Base-by-base conservation (phyloP, 2,888 invertebrate genomes). In the Arrhopalites spinosus region DNA sequence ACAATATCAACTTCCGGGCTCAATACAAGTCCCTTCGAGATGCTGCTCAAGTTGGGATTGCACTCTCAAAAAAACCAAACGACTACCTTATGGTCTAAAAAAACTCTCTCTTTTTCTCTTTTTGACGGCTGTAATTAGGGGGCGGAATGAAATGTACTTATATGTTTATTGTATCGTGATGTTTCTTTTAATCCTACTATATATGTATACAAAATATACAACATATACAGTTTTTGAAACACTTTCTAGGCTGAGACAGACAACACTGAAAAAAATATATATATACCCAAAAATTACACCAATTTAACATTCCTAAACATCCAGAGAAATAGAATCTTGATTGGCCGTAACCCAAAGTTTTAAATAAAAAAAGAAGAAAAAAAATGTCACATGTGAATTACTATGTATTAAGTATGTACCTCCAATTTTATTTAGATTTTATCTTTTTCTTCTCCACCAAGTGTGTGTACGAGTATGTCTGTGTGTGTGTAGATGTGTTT, bases 11-110 rank as follows among this genome's bases (percentile, higher is more conserved):
- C 20, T 70, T 75, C 29, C 20, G 75, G 17, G 75, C 75, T 47
- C 75, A 75, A 17, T 75, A 69, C 43, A 59, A 53, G 11, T 61
- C 75, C 13, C 2, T 75, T 1, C 23, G 75, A 20, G 63, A 63
- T 23, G 75, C 75, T 11, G 75, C 75, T 1, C 45, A 63, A 61
- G 70, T 75, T 36, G 75, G 75, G 13, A 23, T 75, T 17, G 11
- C 3, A 7, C 36, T 36, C 36, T 36, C 36, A 3, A 61, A 64
- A 50, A 75, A 75, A 29, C 5, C 47, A 8, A 75, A 75, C 29
- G 70, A 75, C 64, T 75, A 75, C 47, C 64, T 75, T 5, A 75
- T 75, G 75, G 64, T 70, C 29, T 75, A 45, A 70, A 64, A 45
- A 29, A 30, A 27, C 13, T 23, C 36, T 7, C 36, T 36, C 3